Conservation (phyloP, 2,113 vertebrate genomes). For the Sardina pilchardus region DNA sequence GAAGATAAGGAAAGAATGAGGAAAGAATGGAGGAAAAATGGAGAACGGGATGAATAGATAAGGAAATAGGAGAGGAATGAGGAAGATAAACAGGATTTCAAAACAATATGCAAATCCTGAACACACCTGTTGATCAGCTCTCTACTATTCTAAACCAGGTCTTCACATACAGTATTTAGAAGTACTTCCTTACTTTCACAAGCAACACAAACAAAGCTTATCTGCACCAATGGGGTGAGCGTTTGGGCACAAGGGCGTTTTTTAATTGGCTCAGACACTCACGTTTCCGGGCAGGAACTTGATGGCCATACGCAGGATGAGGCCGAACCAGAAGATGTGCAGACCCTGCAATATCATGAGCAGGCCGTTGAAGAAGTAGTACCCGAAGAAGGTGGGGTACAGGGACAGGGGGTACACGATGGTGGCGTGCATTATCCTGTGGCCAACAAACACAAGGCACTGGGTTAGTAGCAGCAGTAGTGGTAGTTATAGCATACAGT, state of each 20-base stretch:
- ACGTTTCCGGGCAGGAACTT: conserved; percentile 94
- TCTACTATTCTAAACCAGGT: background rate
- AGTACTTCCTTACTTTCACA: background rate
- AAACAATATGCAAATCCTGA: too few relatives aligned
- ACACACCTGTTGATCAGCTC: too few relatives aligned
- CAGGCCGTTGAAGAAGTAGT: conserved; percentile 93
- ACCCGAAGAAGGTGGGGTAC: conserved; percentile 85
- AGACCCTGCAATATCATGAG: conserved; percentile 84
- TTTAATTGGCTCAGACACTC: conserved; percentile 32
- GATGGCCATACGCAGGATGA: conserved; percentile 91
- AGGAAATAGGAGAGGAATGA: too few relatives aligned
- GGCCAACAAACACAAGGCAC: conserved; percentile 41
- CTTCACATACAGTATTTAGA: background rate
- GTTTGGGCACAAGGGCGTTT: background rate
- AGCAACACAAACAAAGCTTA: background rate
- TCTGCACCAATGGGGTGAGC: background rate
- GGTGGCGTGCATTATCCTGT: conserved; percentile 88
- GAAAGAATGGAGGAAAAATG: too few relatives aligned
- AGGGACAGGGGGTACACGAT: conserved; percentile 80
- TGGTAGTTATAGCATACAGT: conserved; percentile 43
- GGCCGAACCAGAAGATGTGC: conserved; percentile 89
- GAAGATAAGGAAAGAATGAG: too few relatives aligned
- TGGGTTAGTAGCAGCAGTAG: conserved; percentile 42
- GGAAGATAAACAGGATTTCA: too few relatives aligned
- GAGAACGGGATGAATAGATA: too few relatives aligned